Evolutionary conservation across 2,888 invertebrate genomes (phyloP), one percentile per base, ranked within the genome.

Genomic region (Dynastes tityus): DNA sequence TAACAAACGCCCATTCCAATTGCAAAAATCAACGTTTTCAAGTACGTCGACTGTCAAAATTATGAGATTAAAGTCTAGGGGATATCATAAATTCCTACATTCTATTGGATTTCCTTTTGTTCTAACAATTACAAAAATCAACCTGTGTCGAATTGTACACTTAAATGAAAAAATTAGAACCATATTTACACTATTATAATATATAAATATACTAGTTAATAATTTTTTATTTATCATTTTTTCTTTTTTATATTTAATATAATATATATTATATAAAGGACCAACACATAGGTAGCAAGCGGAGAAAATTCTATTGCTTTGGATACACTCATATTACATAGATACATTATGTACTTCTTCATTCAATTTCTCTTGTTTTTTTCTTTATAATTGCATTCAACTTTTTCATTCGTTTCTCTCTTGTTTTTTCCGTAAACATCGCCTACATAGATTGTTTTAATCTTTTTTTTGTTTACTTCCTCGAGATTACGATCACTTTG

Each of bases 211-310:
- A 67, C 29, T 63, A 63, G 27, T 76, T 22, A 29, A 74, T 78
- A 68, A 71, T 67, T 80, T 81, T 81, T 79, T 79, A 78, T 77
- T 80, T 80, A 80, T 80, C 79, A 80, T 67, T 67, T 67, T 45
- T 37, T 65, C 22, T 37, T 1, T 67, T 67, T 67, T 67, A 49
- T 67, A 22, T 67, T 49, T 67, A 49, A 49, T 67, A 63, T 63
- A 63, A 63, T 63, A 63, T 63, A 63, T 63, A 63, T 63, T 55
- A 63, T 32, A 84, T 85, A 85, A 85, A 85, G 86, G 86, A 87
- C 87, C 87, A 87, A 88, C 86, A 87, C 86, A 86, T 84, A 84
- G 85, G 86, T 84, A 84, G 85, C 86, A 88, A 87, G 87, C 88
- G 87, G 11, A 86, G 85, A 22, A 85, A 87, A 87, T 45, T 45